A percentile compares a stretch with the other conserved stretches of the same genome.
Evolutionary conservation across 2,797 vertebrate species (phyloP).

Genomic region (Enteromius radiatus): DNA sequence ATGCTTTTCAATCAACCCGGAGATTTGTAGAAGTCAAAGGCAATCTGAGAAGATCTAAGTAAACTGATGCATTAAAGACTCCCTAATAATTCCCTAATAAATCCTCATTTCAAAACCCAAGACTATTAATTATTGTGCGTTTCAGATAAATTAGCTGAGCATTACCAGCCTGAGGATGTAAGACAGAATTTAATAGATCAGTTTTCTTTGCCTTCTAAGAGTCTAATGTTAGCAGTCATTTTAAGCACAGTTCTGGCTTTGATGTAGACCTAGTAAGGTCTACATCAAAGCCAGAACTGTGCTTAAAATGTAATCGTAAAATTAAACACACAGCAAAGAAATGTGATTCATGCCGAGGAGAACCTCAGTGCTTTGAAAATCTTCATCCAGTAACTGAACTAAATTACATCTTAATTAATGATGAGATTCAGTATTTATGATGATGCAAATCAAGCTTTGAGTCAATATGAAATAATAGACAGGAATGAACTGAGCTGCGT

Average conservation of each 20-base stretch:
- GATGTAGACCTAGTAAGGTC: too few relatives aligned
- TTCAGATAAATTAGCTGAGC: background rate
- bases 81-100: background rate
- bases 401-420: background rate
- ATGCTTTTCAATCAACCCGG: constrained; percentile 1
- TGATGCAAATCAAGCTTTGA: background rate
- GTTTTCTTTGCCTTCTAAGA: background rate
- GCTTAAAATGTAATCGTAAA: background rate
- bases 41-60: constrained; percentile 7
- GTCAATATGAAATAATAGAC: background rate
- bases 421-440: background rate
- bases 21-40: constrained; percentile 12
- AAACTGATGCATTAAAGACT: constrained; percentile 20
- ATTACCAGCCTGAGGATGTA: constrained; percentile 2
- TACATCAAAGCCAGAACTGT: constrained; percentile 7
- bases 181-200: background rate
- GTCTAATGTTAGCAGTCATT: background rate
- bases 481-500: background rate
- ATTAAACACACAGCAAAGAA: background rate
- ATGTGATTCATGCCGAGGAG: background rate
- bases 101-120: background rate
- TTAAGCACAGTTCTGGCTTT: too few relatives aligned
- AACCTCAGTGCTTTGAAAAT: background rate
- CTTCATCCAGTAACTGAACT: background rate
- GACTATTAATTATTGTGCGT: constrained; percentile 27